Evolutionary conservation across 2,888 invertebrate species (phyloP), one percentile per base, ranked within the genome.

Genomic region (Pegoplata infirma): DNA sequence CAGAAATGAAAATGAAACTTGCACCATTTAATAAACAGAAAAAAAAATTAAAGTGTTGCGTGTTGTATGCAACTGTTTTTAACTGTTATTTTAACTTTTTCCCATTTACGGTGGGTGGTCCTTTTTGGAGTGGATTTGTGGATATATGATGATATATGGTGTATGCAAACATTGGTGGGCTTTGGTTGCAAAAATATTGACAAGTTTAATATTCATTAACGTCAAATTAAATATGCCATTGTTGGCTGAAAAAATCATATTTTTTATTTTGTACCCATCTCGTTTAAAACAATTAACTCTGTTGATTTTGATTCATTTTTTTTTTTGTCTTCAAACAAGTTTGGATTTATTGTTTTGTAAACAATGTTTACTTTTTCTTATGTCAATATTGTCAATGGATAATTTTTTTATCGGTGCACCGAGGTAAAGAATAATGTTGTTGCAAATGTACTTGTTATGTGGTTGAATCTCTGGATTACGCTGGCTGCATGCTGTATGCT

Each of bases 121-220:
- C 25, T 10, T n/a, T 36, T 67, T 51, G 76, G 67, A 44, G 80
- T 73, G 68, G 75, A 74, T 81, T 40, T 12, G 19, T 82, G 84
- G 46, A 46, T 17, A 7, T 21, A 49, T n/a, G n/a, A n/a, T n/a
- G n/a, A n/a, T n/a, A n/a, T n/a, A n/a, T n/a, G n/a, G 19, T n/a
- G 23, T 25, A 14, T 23, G 51, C n/a, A 14, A 23, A 51, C 7
- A 51, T 51, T 23, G n/a, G 36, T 40, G 36, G 2, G 25, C 82
- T 81, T 78, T 25, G 23, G 14, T 61, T 8, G 7, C 2, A 53
- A 63, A 40, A 80, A 83, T 84, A 84, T 85, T 86, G 84, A 84
- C 84, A 84, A 83, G 83, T 86, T 86, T 84, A 84, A 87, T 87
- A 86, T 86, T 87, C 85, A 86, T 86, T 86, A 86, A 86, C 87